phyloP scores from a whole-genome alignment of 2,888 invertebrate species.

The Temnothorax unifasciatus region DNA sequence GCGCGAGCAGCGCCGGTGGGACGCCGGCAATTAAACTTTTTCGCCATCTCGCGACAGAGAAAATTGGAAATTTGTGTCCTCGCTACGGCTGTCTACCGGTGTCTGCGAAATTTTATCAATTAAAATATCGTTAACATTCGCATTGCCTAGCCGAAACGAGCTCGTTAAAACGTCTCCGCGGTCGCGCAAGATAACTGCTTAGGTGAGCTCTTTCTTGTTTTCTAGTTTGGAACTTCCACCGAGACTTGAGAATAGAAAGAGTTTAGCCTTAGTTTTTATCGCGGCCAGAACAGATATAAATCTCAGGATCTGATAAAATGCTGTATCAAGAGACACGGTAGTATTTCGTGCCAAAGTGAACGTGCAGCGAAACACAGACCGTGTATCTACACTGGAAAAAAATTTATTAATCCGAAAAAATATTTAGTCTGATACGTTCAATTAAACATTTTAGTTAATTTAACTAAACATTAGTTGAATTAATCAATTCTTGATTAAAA shows the following conservation, averaged over 20 bases:
- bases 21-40: slow-evolving; percentile 80
- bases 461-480: too few relatives aligned
- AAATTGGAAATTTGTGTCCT: slow-evolving; percentile 78
- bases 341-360: too few relatives aligned
- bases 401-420: too few relatives aligned
- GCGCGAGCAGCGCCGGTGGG: slow-evolving; percentile 57
- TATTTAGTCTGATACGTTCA: too few relatives aligned
- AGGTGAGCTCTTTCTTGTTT: slow-evolving; percentile 16
- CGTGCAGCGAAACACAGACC: too few relatives aligned
- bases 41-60: slow-evolving; percentile 66
- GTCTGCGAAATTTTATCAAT: slow-evolving; percentile 70
- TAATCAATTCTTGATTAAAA: too few relatives aligned
- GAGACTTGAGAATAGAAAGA: slow-evolving; percentile 10
- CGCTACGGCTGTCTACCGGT: slow-evolving; percentile 14
- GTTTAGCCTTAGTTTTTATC: not conserved
- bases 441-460: too few relatives aligned
- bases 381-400: too few relatives aligned
- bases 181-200: slow-evolving; percentile 30
- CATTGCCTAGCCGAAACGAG: slow-evolving; percentile 3
- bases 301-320: not conserved
- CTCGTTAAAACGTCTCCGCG: slow-evolving; percentile 19
- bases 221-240: not conserved
- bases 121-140: slow-evolving; percentile 63
- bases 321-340: too few relatives aligned
- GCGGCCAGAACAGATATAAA: not conserved